Percentiles rank a stretch among this genome's conserved stretches.
Conservation (phyloP, 2,888 invertebrate genomes). For the Drosophila pseudotakahashii region DNA sequence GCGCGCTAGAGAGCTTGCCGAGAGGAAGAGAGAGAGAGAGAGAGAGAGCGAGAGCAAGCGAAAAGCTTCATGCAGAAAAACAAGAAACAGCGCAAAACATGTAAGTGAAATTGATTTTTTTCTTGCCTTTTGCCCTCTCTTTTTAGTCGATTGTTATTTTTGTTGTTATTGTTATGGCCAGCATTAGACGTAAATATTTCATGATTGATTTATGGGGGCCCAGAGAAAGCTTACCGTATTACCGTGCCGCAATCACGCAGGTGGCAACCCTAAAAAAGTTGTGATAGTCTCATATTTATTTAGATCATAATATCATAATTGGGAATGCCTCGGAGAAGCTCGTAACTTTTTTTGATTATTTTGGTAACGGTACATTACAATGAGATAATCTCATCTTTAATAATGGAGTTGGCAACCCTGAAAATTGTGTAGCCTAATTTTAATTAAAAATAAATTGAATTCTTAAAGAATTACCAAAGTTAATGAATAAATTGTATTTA, state of each 20-base stretch:
- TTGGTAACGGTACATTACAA: neutral
- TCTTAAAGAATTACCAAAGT: too few species aligned
- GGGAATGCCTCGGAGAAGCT: neutral
- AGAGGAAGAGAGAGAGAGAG: constrained; percentile 32
- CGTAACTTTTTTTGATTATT: neutral
- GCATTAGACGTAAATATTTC: constrained; percentile 37
- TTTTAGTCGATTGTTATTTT: constrained; percentile 26
- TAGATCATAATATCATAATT: neutral
- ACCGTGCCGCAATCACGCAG: neutral
- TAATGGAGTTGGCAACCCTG: neutral
- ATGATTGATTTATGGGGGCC: constrained; percentile 43
- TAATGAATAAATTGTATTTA: too few species aligned
- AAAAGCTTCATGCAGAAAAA: constrained; percentile 67
- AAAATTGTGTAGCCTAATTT: too few species aligned
- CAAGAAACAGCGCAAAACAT: constrained; percentile 70
- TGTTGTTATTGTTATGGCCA: constrained; percentile 32
- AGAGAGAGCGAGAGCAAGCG: constrained; percentile 9
- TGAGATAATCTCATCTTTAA: too few species aligned
- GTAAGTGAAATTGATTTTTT: constrained; percentile 76
- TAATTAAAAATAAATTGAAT: too few species aligned
- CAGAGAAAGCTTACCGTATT: constrained; percentile 24
- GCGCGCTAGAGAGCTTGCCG: constrained; percentile 13
- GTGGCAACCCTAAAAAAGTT: constrained; percentile 9
- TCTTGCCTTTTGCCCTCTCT: constrained; percentile 6
- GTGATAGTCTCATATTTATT: constrained; percentile 2